Percentiles rank a stretch among this genome's conserved stretches.
These are phyloP conservation scores for Trigoniulus corallinus DNA, from an alignment of 1,140 invertebrate species.

Conservation along the genomic window DNA sequence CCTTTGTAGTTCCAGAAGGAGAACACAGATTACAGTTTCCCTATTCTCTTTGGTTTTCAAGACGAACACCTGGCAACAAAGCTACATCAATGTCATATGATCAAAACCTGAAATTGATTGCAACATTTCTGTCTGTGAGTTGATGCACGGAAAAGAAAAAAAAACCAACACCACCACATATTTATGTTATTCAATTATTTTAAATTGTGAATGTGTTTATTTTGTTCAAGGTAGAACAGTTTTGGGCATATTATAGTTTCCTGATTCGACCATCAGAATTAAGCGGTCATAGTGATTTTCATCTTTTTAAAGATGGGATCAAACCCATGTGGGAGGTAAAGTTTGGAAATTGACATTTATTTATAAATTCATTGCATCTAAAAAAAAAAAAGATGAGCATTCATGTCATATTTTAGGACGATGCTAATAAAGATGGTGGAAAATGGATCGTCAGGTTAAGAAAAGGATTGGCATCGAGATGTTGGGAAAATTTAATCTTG, in stretches of 20 bases:
- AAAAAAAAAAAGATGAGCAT: neutral
- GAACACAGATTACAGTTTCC: conserved; percentile 77
- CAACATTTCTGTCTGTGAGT: conserved; percentile 33
- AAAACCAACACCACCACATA: too few species aligned
- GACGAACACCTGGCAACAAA: conserved; percentile 47
- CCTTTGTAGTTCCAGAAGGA: too few species aligned
- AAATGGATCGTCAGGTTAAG: conserved; percentile 91
- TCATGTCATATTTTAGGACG: conserved; percentile 62
- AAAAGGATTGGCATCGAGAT: conserved; percentile 85
- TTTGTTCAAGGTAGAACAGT: conserved; percentile 62
- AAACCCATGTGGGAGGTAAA: conserved; percentile 95
- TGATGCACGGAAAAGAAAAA: too few species aligned
- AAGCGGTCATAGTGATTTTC: conserved; percentile 79
- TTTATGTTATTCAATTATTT: too few species aligned
- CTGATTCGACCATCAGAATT: conserved; percentile 73
- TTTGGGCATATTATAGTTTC: conserved; percentile 90
- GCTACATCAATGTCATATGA: conserved; percentile 46
- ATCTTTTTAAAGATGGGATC: conserved; percentile 95
- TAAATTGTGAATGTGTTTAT: too few species aligned
- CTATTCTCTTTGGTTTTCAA: conserved; percentile 79
- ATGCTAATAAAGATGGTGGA: conserved; percentile 83
- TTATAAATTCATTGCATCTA: conserved; percentile 1
- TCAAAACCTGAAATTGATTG: conserved; percentile 61
- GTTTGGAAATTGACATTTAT: conserved; percentile 3
- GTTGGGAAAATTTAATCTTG: conserved; percentile 96